These are phyloP conservation scores for Urocolius indicus DNA, from an alignment of 2,113 vertebrate genomes.

Conservation along the genomic window DNA sequence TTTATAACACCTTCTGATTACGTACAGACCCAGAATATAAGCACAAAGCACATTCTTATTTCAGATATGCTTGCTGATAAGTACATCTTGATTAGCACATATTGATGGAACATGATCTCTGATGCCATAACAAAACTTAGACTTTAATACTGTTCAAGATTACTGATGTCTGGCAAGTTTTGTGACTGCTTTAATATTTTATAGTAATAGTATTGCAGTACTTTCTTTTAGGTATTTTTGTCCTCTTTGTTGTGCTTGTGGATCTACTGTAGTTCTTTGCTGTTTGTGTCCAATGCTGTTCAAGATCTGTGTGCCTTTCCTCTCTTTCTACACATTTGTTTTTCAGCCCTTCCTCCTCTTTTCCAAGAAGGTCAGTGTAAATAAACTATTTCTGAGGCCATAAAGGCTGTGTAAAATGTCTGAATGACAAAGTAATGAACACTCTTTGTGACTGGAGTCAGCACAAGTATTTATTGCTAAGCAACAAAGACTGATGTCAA, in stretches of 20 bases:
- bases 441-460: slow-evolving; percentile 59
- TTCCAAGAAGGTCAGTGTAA: slow-evolving; percentile 8
- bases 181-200: slow-evolving; percentile 2
- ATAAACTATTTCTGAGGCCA: not conserved
- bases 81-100: not conserved
- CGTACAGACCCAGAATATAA: not conserved
- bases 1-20: not conserved
- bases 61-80: not conserved
- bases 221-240: not conserved
- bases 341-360: slow-evolving; percentile 12
- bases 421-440: slow-evolving; percentile 76
- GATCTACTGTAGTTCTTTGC: not conserved
- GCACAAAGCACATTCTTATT: not conserved
- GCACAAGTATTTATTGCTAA: slow-evolving; percentile 76
- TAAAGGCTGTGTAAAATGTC: slow-evolving; percentile 58
- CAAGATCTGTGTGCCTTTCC: not conserved
- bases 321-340: not conserved
- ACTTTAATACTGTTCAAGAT: not conserved
- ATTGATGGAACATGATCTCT: not conserved
- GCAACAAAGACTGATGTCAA: slow-evolving; percentile 76
- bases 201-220: not conserved
- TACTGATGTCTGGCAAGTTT: not conserved
- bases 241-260: not conserved
- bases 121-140: not conserved
- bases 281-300: not conserved